phyloP scores from a whole-genome alignment of 1,140 invertebrate species.

The Camponotus pennsylvanicus region DNA sequence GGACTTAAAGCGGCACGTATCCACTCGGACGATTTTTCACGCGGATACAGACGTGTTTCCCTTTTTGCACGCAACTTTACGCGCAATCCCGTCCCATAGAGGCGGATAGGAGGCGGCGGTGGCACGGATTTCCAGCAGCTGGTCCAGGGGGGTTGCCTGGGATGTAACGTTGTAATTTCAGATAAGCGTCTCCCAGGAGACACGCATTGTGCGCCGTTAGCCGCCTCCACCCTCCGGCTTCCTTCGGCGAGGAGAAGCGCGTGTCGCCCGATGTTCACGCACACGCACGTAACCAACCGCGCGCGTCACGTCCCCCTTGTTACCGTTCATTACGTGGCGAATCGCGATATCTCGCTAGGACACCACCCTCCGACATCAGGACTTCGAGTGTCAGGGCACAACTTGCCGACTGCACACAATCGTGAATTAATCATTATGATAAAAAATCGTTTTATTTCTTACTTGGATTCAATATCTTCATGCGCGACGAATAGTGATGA shows the following conservation, averaged over 20 bases:
- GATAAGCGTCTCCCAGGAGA: conserved; percentile 85
- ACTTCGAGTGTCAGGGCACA: conserved; percentile 58
- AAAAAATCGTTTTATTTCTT: conserved; percentile 10
- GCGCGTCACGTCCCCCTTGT: conserved; percentile 54
- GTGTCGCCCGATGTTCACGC: conserved; percentile 68
- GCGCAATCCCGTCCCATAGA: conserved; percentile 40
- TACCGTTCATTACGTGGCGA: conserved; percentile 74
- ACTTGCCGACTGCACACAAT: conserved; percentile 61
- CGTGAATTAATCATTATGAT: conserved; percentile 54
- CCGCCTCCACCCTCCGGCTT: conserved; percentile 70
- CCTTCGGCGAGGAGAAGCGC: conserved; percentile 58
- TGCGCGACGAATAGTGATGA: too few relatives aligned
- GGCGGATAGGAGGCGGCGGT: conserved; percentile 26
- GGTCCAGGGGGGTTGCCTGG: conserved; percentile 61
- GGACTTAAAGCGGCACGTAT: background rate
- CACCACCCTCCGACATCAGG: conserved; percentile 61
- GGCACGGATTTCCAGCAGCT: conserved; percentile 69
- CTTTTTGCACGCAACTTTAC: conserved; percentile 48
- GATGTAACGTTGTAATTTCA: conserved; percentile 83
- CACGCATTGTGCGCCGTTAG: conserved; percentile 84
- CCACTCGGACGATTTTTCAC: conserved; percentile 51
- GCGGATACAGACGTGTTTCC: conserved; percentile 45
- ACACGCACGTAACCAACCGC: conserved; percentile 37
- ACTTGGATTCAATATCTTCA: background rate
- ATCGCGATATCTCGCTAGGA: conserved; percentile 71